phyloP scores from a whole-genome alignment of 2,888 invertebrate species.

The Empis livida region DNA sequence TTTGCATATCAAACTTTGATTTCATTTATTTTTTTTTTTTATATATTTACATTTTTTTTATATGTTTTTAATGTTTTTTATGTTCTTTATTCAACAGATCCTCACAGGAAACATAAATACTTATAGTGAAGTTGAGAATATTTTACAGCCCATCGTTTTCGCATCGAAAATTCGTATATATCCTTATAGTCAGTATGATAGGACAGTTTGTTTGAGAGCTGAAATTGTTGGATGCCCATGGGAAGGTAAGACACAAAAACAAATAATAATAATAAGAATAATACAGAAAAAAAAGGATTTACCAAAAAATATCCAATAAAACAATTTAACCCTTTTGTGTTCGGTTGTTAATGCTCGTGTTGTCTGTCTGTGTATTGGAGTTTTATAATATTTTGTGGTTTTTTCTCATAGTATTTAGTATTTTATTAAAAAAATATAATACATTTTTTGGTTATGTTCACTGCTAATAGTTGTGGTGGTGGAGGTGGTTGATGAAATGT shows the following conservation, averaged over 20 bases:
- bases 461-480: no score
- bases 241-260: slow-evolving; percentile 44
- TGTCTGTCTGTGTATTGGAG: slow-evolving; percentile 7
- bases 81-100: slow-evolving; percentile 40
- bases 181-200: slow-evolving; percentile 62
- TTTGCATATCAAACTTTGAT: no score
- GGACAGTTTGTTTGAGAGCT: slow-evolving; percentile 69
- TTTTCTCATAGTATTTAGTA: no score
- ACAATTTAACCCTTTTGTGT: no score
- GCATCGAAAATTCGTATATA: slow-evolving; percentile 65
- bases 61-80: background rate
- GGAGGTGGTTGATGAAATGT: no score
- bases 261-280: background rate
- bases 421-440: no score
- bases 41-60: background rate
- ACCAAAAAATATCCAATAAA: no score
- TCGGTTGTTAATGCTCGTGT: slow-evolving; percentile 3
- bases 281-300: background rate
- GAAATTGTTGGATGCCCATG: slow-evolving; percentile 70
- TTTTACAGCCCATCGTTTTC: slow-evolving; percentile 61
- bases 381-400: no score
- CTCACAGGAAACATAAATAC: slow-evolving; percentile 70
- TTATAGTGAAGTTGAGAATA: slow-evolving; percentile 57
- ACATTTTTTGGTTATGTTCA: no score
- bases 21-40: background rate